Percentiles rank a stretch among this genome's conserved stretches.
Conservation (phyloP, 2,888 invertebrate species). For the Elegia similella region DNA sequence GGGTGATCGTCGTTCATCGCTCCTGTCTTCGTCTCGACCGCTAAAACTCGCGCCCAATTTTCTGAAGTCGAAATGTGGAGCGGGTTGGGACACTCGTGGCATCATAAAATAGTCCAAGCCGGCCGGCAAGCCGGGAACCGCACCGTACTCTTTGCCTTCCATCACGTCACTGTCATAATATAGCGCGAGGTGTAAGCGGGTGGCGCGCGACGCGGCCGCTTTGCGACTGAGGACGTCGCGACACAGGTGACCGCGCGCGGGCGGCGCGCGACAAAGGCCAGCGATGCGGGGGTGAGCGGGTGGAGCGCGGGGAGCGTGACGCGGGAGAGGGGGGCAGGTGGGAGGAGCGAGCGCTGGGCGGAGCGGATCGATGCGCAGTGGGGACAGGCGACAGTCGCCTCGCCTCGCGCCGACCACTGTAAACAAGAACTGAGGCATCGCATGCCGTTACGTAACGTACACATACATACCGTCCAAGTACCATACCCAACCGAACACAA, state of each 20-base stretch:
- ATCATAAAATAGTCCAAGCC: conserved; percentile 79
- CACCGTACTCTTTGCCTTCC: conserved; percentile 77
- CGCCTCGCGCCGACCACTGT: conserved; percentile 57
- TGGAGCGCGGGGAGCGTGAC: conserved; percentile 29
- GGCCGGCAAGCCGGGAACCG: conserved; percentile 73
- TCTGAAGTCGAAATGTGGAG: conserved; percentile 94
- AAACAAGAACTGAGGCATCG: conserved; percentile 60
- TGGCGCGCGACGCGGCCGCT: conserved; percentile 83
- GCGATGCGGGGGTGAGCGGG: conserved; percentile 59
- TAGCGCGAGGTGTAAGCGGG: conserved; percentile 66
- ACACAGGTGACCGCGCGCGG: conserved; percentile 81
- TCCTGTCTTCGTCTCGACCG: conserved; percentile 72
- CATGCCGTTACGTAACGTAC: conserved; percentile 59
- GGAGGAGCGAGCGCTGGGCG: conserved; percentile 77
- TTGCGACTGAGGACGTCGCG: conserved; percentile 80
- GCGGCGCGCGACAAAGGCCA: conserved; percentile 71
- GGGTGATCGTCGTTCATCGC: conserved; percentile 65
- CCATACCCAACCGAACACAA: conserved; percentile 33
- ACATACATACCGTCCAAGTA: conserved; percentile 32
- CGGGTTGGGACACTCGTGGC: conserved; percentile 87
- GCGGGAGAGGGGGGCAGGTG: conserved; percentile 49
- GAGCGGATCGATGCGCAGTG: conserved; percentile 79
- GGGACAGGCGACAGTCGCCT: conserved; percentile 76
- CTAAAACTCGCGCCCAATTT: conserved; percentile 86
- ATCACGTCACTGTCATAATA: conserved; percentile 78